These are phyloP conservation scores for Styela clava DNA, from an alignment of 23 tunicate genomes.

Conservation along the genomic window DNA sequence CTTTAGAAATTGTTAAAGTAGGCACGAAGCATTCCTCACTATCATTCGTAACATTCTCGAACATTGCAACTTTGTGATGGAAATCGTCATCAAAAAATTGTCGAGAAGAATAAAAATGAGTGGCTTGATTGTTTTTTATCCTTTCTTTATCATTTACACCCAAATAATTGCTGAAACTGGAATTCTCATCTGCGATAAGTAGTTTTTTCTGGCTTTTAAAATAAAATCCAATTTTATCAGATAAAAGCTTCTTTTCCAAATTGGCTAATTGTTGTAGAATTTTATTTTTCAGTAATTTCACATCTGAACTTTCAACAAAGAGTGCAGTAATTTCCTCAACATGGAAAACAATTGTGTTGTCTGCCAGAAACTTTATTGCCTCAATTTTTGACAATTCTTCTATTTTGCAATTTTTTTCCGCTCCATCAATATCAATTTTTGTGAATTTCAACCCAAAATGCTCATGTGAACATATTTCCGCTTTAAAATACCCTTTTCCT, in stretches of 20 bases:
- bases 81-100: slow-evolving; percentile 9
- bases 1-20: not conserved
- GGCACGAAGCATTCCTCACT: slow-evolving; percentile 4
- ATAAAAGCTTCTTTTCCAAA: not conserved
- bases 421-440: not conserved
- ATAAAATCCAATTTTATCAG: not conserved
- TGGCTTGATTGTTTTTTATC: not conserved
- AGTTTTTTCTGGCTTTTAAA: not conserved
- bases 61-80: not conserved
- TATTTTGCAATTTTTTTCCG: not conserved
- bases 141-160: slow-evolving; percentile 10
- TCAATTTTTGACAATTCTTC: not conserved
- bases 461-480: not conserved
- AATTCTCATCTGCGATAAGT: not conserved
- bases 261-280: not conserved
- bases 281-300: not conserved
- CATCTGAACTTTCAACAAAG: not conserved
- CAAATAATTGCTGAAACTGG: not conserved
- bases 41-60: slow-evolving; percentile 7
- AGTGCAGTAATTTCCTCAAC: not conserved
- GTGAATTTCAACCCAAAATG: not conserved
- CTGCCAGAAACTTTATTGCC: not conserved
- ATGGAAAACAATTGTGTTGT: not conserved
- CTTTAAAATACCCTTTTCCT: not conserved
- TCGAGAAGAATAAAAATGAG: not conserved